Conservation (phyloP, 2,113 vertebrate species). For the Chitala chitala region DNA sequence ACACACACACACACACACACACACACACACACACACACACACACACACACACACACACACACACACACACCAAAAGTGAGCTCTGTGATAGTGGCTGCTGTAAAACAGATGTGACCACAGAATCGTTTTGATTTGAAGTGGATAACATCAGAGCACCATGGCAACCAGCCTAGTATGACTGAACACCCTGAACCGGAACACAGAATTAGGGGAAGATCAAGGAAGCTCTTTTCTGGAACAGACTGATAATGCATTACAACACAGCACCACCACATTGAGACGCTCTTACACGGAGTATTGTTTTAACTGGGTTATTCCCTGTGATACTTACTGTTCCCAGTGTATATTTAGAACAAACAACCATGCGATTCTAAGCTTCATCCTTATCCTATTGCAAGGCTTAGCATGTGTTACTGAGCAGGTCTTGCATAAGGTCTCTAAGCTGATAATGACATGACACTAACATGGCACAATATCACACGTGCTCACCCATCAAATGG, state of each 20-base stretch:
- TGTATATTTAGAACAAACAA: conserved; percentile 20
- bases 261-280: not conserved
- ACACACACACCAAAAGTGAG: not conserved
- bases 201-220: conserved; percentile 1
- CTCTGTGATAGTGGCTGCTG: no score
- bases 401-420: not conserved
- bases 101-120: not conserved
- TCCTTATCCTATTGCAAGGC: conserved; percentile 18
- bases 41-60: not conserved
- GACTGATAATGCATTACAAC: not conserved
- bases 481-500: not conserved
- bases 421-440: not conserved
- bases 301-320: conserved; percentile 22
- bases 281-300: not conserved
- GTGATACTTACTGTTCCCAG: not conserved
- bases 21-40: not conserved
- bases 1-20: not conserved
- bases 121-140: not conserved
- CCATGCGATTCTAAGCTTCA: conserved; percentile 14
- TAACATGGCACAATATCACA: not conserved
- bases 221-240: not conserved
- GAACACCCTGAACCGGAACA: not conserved
- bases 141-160: not conserved
- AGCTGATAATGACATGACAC: conserved; percentile 10
- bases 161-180: not conserved